These are phyloP conservation scores for Belgica antarctica DNA, from an alignment of 2,888 invertebrate species.

Conservation along the genomic window DNA sequence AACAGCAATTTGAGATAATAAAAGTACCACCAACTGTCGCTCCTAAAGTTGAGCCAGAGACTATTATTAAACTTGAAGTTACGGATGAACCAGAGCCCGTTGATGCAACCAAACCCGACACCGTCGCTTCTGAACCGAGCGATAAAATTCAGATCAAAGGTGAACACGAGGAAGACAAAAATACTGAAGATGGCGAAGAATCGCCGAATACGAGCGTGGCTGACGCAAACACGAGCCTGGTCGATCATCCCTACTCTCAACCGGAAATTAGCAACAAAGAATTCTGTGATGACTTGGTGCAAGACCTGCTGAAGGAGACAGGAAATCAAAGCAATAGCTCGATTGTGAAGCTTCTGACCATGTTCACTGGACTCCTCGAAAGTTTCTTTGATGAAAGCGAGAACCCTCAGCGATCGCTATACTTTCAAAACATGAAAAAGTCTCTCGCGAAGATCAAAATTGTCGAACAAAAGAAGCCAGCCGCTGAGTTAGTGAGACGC, in stretches of 20 bases:
- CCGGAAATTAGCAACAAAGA: not conserved
- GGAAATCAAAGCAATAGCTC: not conserved
- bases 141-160: too few relatives aligned
- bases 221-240: slow-evolving; percentile 21
- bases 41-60: too few relatives aligned
- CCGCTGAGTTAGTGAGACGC: too few relatives aligned
- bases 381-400: not conserved
- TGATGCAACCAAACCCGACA: too few relatives aligned
- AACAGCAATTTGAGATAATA: slow-evolving; percentile 21
- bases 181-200: not conserved
- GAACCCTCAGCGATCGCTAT: not conserved
- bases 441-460: not conserved
- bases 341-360: not conserved
- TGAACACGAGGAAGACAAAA: too few relatives aligned
- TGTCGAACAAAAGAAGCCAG: too few relatives aligned
- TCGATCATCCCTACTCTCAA: slow-evolving; percentile 35
- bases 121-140: too few relatives aligned
- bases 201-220: too few relatives aligned
- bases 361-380: slow-evolving; percentile 5
- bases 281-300: slow-evolving; percentile 20
- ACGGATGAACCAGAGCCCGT: too few relatives aligned
- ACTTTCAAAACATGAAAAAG: not conserved
- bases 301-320: too few relatives aligned
- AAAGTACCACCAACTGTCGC: too few relatives aligned
- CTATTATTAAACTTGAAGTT: too few relatives aligned